Percentiles rank a stretch among this genome's conserved stretches.
Evolutionary conservation across 92 coral and sea anemone species (phyloP).

Genomic region (Zoanthus gigantus): DNA sequence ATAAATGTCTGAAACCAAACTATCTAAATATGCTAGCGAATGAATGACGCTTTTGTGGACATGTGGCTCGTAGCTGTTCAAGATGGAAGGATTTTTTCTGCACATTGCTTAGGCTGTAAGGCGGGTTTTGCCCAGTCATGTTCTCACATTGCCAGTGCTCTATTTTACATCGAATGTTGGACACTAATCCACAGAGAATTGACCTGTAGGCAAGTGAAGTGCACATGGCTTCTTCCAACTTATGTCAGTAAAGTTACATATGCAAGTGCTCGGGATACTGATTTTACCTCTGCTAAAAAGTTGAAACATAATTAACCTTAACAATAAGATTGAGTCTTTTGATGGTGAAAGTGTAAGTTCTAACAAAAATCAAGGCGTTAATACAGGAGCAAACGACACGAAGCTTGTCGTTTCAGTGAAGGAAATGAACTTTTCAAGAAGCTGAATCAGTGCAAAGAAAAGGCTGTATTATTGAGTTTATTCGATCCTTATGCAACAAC

Average conservation of each 20-base stretch:
- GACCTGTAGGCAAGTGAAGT: background rate
- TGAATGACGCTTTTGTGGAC: background rate
- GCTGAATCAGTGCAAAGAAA: constrained; percentile 54
- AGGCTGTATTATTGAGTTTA: constrained; percentile 49
- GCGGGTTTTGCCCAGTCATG: background rate
- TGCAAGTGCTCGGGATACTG: background rate
- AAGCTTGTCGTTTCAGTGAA: constrained; percentile 41
- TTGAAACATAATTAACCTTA: no score
- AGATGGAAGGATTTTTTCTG: background rate
- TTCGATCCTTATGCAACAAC: constrained; percentile 17
- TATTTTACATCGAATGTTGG: no score
- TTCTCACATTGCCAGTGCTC: background rate
- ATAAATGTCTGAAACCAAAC: background rate
- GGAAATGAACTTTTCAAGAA: constrained; percentile 48
- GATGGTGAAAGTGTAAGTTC: background rate
- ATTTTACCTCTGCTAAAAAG: background rate
- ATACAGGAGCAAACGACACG: background rate
- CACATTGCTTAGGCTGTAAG: background rate
- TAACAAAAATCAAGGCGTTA: background rate
- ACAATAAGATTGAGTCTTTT: background rate
- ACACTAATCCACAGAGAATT: no score
- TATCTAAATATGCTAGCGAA: background rate
- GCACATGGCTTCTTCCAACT: background rate
- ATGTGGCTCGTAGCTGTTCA: background rate
- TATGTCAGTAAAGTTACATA: background rate